Evolutionary conservation across 2,888 invertebrate species (phyloP), one percentile per base, ranked within the genome.

Genomic region (Atethmia centrago): DNA sequence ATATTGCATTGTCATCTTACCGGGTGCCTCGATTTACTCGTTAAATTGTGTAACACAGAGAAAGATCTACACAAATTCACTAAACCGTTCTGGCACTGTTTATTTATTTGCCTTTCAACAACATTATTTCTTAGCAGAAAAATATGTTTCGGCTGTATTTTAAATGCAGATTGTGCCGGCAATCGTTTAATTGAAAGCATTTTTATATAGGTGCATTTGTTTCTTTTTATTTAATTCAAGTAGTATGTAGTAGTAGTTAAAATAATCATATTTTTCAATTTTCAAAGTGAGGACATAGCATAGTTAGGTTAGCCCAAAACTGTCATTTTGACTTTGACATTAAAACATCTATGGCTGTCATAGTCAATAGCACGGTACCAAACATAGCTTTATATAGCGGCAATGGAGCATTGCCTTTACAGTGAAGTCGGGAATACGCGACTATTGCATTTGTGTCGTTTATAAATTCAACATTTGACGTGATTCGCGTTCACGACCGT

Each of bases 121-220:
- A 88, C 65, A 69, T 79, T 82, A 88, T 89, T 91, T 80, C 86
- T 87, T 21, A 89, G 73, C 77, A 90, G 88, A 75, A 91, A 88
- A 78, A 87, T 87, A 65, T 92, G 78, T 85, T 93, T 95, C 10
- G 92, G 87, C 28, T 92, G 93, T 82, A 95, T 89, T 89, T 94
- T 95, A 53, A 93, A 92, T 36, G 92, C 91, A 40, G 94, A 93
- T 31, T 95, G 76, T 19, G 90, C 88, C 53, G 94, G 92, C 56
- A 96, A 85, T 72, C 91, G 91, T 85, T 94, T 96, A 75, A 95
- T 91, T 49, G 94, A 94, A 68, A 95, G 88, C 95, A 96, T 96
- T 75, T 63, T 85, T 61, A 62, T 12, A 66, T 36, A 5, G 16
- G 31, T 16, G 14, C 76, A 66, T 79, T 69, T 63, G 58, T 59